Conservation (phyloP, 1,140 invertebrate genomes). For the Drosophila yakuba region DNA sequence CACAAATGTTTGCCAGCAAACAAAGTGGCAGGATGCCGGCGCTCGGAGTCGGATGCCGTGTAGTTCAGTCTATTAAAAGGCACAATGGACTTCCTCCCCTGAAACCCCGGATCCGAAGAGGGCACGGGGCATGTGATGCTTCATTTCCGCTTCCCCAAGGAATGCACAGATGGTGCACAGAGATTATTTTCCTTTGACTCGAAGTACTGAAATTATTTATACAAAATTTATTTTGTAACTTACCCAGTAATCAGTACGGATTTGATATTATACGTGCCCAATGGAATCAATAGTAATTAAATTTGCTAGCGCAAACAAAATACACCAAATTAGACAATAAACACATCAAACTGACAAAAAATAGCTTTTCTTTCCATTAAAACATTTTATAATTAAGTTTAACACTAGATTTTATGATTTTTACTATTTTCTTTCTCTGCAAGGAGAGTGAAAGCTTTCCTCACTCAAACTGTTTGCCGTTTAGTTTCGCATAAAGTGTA, state of each 20-base stretch:
- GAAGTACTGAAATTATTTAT: no score
- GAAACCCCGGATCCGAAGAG: neutral
- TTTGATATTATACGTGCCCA: no score
- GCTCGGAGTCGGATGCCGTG: conserved; percentile 33
- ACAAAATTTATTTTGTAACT: no score
- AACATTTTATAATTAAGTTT: no score
- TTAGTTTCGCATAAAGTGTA: conserved; percentile 74
- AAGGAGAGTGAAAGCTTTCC: conserved; percentile 53
- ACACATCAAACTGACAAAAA: no score
- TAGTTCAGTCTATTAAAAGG: conserved; percentile 73
- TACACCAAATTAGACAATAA: no score
- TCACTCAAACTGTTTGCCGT: conserved; percentile 75
- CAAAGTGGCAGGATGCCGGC: conserved; percentile 50
- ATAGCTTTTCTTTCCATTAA: no score
- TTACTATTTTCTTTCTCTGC: conserved; percentile 10
- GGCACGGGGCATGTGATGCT: conserved; percentile 37
- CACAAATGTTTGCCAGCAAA: conserved; percentile 73
- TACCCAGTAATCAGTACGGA: no score
- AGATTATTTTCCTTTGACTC: neutral
- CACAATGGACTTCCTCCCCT: conserved; percentile 58
- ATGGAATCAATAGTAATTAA: no score
- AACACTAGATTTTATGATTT: no score
- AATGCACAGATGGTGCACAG: neutral
- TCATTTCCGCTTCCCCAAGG: conserved; percentile 38
- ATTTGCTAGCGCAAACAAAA: no score